These are phyloP conservation scores for Diplolepis rosae DNA, from an alignment of 2,888 invertebrate species.

Conservation along the genomic window DNA sequence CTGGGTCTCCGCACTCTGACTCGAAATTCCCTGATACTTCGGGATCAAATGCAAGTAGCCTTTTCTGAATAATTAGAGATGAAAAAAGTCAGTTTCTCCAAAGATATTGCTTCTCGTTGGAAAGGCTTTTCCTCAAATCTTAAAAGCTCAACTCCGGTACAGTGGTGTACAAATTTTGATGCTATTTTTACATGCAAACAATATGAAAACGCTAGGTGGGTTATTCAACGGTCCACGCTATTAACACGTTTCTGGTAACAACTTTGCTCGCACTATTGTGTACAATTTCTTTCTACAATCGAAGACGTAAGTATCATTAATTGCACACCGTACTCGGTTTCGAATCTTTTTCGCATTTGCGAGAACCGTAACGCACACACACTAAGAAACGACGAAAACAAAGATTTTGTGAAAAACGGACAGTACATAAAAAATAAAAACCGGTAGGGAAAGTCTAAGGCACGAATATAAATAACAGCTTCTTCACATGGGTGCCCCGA, in stretches of 20 bases:
- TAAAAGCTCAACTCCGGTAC: slow-evolving; percentile 25
- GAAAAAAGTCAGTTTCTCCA: slow-evolving; percentile 15
- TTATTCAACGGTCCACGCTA: slow-evolving; percentile 1
- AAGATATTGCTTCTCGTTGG: neutral
- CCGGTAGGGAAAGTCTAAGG: slow-evolving; percentile 24
- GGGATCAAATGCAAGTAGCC: slow-evolving; percentile 10
- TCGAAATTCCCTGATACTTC: neutral
- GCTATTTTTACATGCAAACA: neutral
- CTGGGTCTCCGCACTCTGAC: neutral
- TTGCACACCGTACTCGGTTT: slow-evolving; percentile 15
- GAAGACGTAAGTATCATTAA: slow-evolving; percentile 17
- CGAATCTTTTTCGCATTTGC: neutral
- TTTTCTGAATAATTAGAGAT: slow-evolving; percentile 17
- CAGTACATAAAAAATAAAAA: slow-evolving; percentile 20
- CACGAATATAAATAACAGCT: slow-evolving; percentile 28
- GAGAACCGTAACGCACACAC: slow-evolving; percentile 23
- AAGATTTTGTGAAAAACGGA: slow-evolving; percentile 9
- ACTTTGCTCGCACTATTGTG: neutral
- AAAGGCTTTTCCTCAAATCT: neutral
- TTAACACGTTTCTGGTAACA: slow-evolving; percentile 3
- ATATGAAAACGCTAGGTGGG: slow-evolving; percentile 4
- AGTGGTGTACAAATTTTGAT: slow-evolving; percentile 20
- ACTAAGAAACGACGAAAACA: slow-evolving; percentile 22
- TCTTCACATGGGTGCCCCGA: slow-evolving; percentile 1
- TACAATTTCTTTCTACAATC: slow-evolving; percentile 18